Evolutionary conservation across 1,140 invertebrate species (phyloP).

Genomic region (Heliconius himera): DNA sequence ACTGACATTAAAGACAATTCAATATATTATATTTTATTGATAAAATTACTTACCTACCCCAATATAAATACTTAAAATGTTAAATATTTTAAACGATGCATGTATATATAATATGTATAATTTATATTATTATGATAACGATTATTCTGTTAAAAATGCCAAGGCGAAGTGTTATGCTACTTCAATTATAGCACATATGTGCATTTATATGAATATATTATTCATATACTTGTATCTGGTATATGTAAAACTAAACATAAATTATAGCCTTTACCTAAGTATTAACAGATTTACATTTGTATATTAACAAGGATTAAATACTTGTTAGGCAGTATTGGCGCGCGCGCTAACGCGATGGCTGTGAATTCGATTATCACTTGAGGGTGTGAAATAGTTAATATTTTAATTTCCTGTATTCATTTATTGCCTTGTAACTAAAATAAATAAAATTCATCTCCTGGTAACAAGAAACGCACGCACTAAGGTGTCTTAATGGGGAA

Average conservation of each 20-base stretch:
- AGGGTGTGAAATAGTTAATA: too few species aligned
- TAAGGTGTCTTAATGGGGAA: too few species aligned
- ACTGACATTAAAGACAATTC: neutral
- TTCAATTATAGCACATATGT: neutral
- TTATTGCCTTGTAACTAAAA: too few species aligned
- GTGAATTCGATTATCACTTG: too few species aligned
- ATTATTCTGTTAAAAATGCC: constrained; percentile 23
- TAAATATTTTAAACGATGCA: neutral
- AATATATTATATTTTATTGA: neutral
- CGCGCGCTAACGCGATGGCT: neutral
- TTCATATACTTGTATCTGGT: neutral
- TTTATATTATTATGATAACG: constrained; percentile 12
- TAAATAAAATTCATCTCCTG: too few species aligned
- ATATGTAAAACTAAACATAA: neutral
- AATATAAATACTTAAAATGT: constrained; percentile 10
- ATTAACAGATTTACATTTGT: neutral
- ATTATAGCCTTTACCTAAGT: neutral
- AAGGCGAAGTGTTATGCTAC: constrained; percentile 4
- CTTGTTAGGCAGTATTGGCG: neutral
- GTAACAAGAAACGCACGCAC: too few species aligned
- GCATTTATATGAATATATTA: neutral
- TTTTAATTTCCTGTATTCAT: too few species aligned
- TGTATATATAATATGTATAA: constrained; percentile 3
- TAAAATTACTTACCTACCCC: constrained; percentile 19
- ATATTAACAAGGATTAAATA: neutral